Percentiles rank a stretch among this genome's conserved stretches.
Conservation (phyloP, 2,888 invertebrate genomes). For the Monopis laevigella region DNA sequence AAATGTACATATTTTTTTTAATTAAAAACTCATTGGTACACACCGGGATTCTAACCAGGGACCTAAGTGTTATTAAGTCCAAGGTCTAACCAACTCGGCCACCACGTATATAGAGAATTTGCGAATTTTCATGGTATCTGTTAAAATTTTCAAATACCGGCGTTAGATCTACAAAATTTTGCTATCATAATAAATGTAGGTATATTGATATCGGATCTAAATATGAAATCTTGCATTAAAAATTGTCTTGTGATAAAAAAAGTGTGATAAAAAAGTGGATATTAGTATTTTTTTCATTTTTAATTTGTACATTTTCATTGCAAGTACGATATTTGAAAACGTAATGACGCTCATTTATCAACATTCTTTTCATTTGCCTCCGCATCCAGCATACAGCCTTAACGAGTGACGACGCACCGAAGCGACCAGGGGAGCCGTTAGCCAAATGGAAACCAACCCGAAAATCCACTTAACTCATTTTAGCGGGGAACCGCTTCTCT, state of each 20-base stretch:
- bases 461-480: conserved; percentile 53
- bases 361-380: conserved; percentile 10
- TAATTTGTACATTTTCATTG: not conserved
- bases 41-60: too few species aligned
- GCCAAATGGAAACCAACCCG: conserved; percentile 51
- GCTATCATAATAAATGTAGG: too few species aligned
- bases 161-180: too few species aligned
- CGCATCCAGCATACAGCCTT: conserved; percentile 23
- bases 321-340: conserved; percentile 4
- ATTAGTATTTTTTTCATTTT: not conserved
- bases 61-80: too few species aligned
- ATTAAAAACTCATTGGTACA: too few species aligned
- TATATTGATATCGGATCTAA: not conserved
- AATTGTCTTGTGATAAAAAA: too few species aligned
- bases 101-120: too few species aligned
- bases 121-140: too few species aligned
- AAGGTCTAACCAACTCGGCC: too few species aligned
- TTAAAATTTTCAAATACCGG: too few species aligned
- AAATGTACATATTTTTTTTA: too few species aligned
- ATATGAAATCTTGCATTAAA: not conserved
- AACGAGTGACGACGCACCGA: conserved; percentile 39
- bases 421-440: conserved; percentile 45
- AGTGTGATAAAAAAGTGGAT: not conserved
- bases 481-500: conserved; percentile 10
- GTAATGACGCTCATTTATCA: conserved; percentile 4